Base-by-base conservation (phyloP, 2,888 invertebrate genomes). In the Limnephilus marmoratus region DNA sequence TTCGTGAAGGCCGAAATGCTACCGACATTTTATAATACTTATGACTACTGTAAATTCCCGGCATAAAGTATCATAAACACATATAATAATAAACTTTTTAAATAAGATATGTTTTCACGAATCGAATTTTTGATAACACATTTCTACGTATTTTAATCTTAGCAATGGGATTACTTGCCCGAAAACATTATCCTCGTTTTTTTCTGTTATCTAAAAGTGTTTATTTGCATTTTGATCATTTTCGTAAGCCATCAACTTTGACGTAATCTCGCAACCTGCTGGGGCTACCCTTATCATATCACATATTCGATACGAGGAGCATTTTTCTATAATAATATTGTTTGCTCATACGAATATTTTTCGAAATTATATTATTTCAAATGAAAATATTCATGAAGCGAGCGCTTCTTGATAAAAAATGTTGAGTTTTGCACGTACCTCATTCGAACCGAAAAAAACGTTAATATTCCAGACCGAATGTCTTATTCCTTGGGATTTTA, bases 191-290 rank as follows among this genome's bases (percentile, higher is more conserved):
- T 7, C 24, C 24, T 0, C 53, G 53, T 68, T 68, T 15, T 15
- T 31, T 68, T 24, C 53, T 5, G 53, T 68, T 68, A 24, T 68
- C 53, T 68, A 68, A 68, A 68, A 68, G 53, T 68, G 53, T 68
- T 68, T 68, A 81, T 81, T 31, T 81, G 3, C 37, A 83, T 83
- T 31, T 83, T 37, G 15, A 37, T 83, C 83, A 83, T 83, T 53
- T 53, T 86, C 49, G 29, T 13, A 49, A 86, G n/a, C 86, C 45
- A 86, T 29, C 49, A 86, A 86, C 5, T 86, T 53, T 86, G 86
- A 49, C 45, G 12, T 31, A 86, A 86, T 86, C 86, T 49, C 1
- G 49, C 86, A 18, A 53, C n/a, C 53, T 68, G 53, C 53, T 68
- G 24, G 53, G 53, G 49, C 49, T 86, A n/a, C 53, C 53, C 86